phyloP scores from a whole-genome alignment of 2,113 vertebrate genomes.

The Aphyosemion australe region DNA sequence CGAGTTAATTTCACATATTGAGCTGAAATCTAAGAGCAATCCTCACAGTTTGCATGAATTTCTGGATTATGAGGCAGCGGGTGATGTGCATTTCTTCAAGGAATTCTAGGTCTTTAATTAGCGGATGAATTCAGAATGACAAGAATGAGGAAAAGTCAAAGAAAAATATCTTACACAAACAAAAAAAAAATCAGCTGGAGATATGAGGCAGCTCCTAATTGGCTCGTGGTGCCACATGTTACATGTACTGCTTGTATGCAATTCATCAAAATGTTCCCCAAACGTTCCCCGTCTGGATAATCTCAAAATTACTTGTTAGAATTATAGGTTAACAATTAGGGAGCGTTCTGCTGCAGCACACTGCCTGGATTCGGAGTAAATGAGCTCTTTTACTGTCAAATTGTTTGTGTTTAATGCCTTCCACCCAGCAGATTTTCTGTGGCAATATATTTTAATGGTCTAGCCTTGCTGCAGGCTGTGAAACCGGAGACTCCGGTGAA shows the following conservation, averaged over 20 bases:
- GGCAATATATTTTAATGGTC: conserved; percentile 67
- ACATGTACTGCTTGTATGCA: neutral
- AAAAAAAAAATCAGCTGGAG: neutral
- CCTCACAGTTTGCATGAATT: too few relatives aligned
- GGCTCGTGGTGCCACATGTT: neutral
- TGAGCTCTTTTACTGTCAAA: conserved; percentile 61
- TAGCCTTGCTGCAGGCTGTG: conserved; percentile 48
- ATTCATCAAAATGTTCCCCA: conserved; percentile 15
- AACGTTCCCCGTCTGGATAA: conserved; percentile 35
- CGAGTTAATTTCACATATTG: too few relatives aligned
- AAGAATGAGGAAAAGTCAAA: neutral
- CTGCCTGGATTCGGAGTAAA: conserved; percentile 55
- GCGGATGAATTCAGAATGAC: neutral
- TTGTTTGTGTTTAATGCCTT: conserved; percentile 68
- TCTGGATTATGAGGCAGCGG: too few relatives aligned
- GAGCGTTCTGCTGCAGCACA: conserved; percentile 29
- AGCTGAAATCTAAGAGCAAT: too few relatives aligned
- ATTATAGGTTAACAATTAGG: conserved; percentile 47
- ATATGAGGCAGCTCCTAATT: neutral
- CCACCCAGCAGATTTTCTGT: conserved; percentile 58
- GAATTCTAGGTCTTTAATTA: too few relatives aligned
- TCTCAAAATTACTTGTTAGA: conserved; percentile 44
- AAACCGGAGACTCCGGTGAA: conserved; percentile 42
- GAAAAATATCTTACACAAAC: conserved; percentile 2
- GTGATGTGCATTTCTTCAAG: too few relatives aligned